These are phyloP conservation scores for Leptonema lineaticorne DNA, from an alignment of 1,140 invertebrate species.

Conservation along the genomic window DNA sequence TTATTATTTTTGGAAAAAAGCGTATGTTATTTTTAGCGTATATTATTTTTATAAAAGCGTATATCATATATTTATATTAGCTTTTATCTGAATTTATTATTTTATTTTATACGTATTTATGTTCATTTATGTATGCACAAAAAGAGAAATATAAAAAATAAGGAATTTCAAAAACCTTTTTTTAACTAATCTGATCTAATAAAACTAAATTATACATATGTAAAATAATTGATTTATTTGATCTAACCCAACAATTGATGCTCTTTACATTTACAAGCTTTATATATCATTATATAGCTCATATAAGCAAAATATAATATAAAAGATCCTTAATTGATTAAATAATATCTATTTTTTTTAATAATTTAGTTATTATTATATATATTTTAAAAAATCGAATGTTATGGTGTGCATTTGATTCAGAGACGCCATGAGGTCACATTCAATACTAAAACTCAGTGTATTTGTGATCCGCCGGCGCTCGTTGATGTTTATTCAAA, in stretches of 20 bases:
- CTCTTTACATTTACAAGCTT: not conserved
- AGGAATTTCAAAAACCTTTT: not conserved
- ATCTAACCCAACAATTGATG: not conserved
- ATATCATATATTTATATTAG: not conserved
- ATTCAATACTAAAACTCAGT: too few relatives aligned
- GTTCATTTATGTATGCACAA: not conserved
- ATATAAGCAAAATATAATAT: not conserved
- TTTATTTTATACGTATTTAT: constrained; percentile 6
- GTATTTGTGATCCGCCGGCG: not conserved
- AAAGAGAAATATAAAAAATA: not conserved
- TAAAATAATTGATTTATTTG: constrained; percentile 1
- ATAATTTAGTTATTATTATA: not conserved
- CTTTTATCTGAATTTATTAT: not conserved
- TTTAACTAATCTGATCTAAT: not conserved
- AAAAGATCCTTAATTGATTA: not conserved
- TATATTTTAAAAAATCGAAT: too few relatives aligned
- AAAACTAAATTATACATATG: too few relatives aligned
- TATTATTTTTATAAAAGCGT: too few relatives aligned
- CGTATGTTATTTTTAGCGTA: not conserved
- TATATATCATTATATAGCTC: not conserved
- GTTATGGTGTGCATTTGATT: constrained; percentile 7
- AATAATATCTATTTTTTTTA: not conserved
- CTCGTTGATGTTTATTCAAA: not conserved
- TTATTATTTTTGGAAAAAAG: not conserved
- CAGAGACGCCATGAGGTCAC: not conserved